phyloP scores from a whole-genome alignment of 2,113 vertebrate genomes.

The Sardina pilchardus region DNA sequence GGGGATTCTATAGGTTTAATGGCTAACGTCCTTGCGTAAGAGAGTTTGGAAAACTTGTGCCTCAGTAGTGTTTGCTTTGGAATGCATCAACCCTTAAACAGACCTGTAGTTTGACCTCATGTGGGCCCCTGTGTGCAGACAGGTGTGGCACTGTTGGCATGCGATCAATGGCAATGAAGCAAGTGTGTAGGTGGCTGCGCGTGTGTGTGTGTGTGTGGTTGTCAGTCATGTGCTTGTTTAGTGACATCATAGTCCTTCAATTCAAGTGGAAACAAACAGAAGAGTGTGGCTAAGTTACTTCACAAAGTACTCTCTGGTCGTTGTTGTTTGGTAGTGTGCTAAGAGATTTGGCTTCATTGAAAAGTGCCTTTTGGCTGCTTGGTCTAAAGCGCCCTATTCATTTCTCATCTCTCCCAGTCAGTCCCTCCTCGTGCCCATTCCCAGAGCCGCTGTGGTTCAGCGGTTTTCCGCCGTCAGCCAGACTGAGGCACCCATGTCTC shows the following conservation, averaged over 20 bases:
- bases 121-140: not conserved
- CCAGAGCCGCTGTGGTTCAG: too few relatives aligned
- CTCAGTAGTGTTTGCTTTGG: not conserved
- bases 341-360: too few relatives aligned
- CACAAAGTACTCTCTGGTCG: not conserved
- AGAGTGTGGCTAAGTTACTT: not conserved
- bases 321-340: too few relatives aligned
- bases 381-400: not conserved
- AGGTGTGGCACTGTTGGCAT: constrained; percentile 10
- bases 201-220: not conserved
- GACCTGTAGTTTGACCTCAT: not conserved
- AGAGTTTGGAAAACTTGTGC: not conserved
- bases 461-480: too few relatives aligned
- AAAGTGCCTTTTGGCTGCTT: not conserved
- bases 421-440: not conserved
- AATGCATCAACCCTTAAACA: not conserved
- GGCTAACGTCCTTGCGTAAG: not conserved
- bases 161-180: not conserved
- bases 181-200: not conserved
- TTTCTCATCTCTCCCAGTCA: not conserved
- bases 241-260: not conserved
- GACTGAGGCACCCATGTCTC: not conserved
- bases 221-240: not conserved
- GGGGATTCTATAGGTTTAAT: not conserved
- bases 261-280: not conserved